Evolutionary conservation across 30 jellyfish, hydroid and myxozoan species (phyloP).

Genomic region (Turritopsis dohrnii): DNA sequence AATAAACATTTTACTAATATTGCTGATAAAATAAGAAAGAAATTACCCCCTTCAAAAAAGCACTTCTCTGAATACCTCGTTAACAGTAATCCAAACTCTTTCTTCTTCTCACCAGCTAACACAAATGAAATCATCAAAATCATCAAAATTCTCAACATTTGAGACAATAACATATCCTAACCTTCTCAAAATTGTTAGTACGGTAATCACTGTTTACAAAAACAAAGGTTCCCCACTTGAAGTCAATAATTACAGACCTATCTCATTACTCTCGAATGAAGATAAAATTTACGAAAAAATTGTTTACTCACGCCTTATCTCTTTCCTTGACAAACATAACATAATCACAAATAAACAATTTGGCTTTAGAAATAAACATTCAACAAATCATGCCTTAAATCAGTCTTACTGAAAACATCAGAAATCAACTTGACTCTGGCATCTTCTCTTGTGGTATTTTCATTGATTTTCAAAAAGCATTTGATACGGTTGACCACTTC

Average conservation of each 20-base stretch:
- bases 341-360: too few species aligned
- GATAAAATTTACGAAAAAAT: conserved; percentile 4
- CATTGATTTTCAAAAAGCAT: background rate
- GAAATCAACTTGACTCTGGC: conserved; percentile 6
- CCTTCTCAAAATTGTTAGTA: conserved; percentile 3
- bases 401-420: conserved; percentile 4
- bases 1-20: background rate
- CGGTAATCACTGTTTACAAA: too few species aligned
- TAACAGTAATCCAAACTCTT: background rate
- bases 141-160: background rate
- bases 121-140: background rate
- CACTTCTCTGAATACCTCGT: conserved; percentile 3
- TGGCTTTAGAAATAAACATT: too few species aligned
- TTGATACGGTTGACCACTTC: conserved; percentile 3
- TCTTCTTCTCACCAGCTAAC: conserved; percentile 9
- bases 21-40: conserved; percentile 2
- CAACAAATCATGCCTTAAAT: conserved; percentile 7
- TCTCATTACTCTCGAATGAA: background rate
- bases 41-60: conserved; percentile 1
- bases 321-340: too few species aligned
- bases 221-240: too few species aligned
- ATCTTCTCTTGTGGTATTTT: background rate
- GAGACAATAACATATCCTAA: background rate
- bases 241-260: too few species aligned
- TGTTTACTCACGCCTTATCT: background rate